These are phyloP conservation scores for Siniperca chuatsi DNA, from an alignment of 2,113 vertebrate genomes.

Conservation along the genomic window DNA sequence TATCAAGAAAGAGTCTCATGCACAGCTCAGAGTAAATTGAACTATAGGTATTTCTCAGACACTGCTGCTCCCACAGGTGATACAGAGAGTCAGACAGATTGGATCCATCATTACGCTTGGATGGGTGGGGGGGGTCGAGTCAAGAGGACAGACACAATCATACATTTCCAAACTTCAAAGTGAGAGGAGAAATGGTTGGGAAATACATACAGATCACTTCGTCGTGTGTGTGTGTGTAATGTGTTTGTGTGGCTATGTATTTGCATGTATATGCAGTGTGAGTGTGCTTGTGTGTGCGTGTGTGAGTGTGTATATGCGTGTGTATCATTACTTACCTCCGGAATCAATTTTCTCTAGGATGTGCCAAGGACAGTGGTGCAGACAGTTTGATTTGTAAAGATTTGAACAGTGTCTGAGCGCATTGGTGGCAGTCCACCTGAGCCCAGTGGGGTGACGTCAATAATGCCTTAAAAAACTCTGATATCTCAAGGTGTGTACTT, in stretches of 20 bases:
- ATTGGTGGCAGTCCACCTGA: constrained; percentile 40
- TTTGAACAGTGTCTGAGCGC: constrained; percentile 27
- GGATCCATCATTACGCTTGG: constrained; percentile 31
- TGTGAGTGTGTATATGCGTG: background rate
- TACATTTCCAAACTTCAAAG: constrained; percentile 41
- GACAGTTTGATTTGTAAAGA: constrained; percentile 64
- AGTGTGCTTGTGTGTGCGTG: background rate
- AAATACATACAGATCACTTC: constrained; percentile 11
- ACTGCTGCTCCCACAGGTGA: constrained; percentile 20
- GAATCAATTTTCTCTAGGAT: constrained; percentile 58
- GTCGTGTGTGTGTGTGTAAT: constrained; percentile 13
- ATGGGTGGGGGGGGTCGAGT: background rate
- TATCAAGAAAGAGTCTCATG: constrained; percentile 6
- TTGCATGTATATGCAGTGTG: constrained; percentile 11
- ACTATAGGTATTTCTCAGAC: background rate
- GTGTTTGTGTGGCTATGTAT: constrained; percentile 9
- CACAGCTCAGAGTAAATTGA: constrained; percentile 16
- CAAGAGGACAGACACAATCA: constrained; percentile 33
- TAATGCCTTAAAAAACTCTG: constrained; percentile 22
- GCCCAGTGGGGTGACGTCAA: constrained; percentile 19
- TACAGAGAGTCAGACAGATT: constrained; percentile 34
- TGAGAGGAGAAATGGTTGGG: constrained; percentile 9
- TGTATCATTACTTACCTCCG: constrained; percentile 15
- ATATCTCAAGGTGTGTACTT: constrained; percentile 24
- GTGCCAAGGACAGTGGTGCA: constrained; percentile 52